These are phyloP conservation scores for Chloropsis hardwickii DNA, from an alignment of 2,113 vertebrate genomes.

Conservation along the genomic window DNA sequence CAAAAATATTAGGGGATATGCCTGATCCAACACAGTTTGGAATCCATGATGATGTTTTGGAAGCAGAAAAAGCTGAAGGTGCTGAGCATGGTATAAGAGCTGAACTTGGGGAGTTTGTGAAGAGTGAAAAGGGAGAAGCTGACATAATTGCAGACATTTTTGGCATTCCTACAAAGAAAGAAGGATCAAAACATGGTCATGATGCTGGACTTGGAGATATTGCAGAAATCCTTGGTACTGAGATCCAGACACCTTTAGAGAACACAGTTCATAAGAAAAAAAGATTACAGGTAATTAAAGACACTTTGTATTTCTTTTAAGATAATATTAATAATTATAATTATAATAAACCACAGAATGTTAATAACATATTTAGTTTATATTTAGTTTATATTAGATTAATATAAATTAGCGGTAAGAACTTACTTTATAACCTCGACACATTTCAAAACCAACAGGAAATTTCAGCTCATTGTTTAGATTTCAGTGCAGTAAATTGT, in stretches of 20 bases:
- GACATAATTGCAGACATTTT: constrained; percentile 89
- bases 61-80: constrained; percentile 86
- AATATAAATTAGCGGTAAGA: not conserved
- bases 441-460: not conserved
- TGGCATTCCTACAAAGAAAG: constrained; percentile 85
- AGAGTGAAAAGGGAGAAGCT: constrained; percentile 82
- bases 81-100: constrained; percentile 72
- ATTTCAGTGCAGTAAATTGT: not conserved
- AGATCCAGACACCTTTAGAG: constrained; percentile 82
- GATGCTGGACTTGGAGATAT: constrained; percentile 93
- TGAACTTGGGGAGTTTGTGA: constrained; percentile 82
- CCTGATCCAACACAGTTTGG: constrained; percentile 98
- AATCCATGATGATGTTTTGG: constrained; percentile 90
- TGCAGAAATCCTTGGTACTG: constrained; percentile 85
- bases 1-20: constrained; percentile 97
- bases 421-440: not conserved
- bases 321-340: not conserved
- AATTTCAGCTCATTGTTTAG: not conserved
- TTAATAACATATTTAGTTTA: not conserved
- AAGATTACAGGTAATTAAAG: constrained; percentile 80
- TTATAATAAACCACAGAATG: not conserved
- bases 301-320: not conserved
- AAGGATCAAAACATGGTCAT: constrained; percentile 83
- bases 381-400: not conserved
- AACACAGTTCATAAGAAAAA: constrained; percentile 87